Percentiles rank a stretch among this genome's conserved stretches.
Evolutionary conservation across 1,140 invertebrate genomes (phyloP).

Genomic region (Atta colombica): DNA sequence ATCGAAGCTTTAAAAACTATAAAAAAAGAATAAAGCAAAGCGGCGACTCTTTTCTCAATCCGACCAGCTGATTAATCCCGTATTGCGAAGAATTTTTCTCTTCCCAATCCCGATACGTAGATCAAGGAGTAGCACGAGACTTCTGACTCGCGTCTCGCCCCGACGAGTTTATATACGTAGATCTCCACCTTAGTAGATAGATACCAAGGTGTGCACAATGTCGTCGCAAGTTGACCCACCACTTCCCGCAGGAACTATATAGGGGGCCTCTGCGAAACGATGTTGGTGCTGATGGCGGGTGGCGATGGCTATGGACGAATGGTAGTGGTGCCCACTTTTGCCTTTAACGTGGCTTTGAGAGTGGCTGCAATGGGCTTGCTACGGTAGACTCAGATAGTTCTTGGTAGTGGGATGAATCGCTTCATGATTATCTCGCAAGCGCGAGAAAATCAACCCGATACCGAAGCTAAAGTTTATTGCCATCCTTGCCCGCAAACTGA

Average conservation of each 20-base stretch:
- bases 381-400: too few relatives aligned
- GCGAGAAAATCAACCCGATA: slow-evolving; percentile 40
- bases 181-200: slow-evolving; percentile 81
- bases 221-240: slow-evolving; percentile 74
- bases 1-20: neutral
- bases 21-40: neutral
- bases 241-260: slow-evolving; percentile 73
- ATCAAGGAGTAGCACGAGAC: slow-evolving; percentile 81
- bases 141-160: slow-evolving; percentile 85
- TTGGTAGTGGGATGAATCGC: slow-evolving; percentile 58
- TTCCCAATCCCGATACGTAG: slow-evolving; percentile 75
- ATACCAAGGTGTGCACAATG: slow-evolving; percentile 67
- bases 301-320: slow-evolving; percentile 63
- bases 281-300: slow-evolving; percentile 63
- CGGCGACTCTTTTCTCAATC: neutral
- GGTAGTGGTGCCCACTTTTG: slow-evolving; percentile 73
- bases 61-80: slow-evolving; percentile 16
- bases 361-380: neutral
- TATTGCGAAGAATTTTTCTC: slow-evolving; percentile 25
- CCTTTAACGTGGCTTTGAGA: slow-evolving; percentile 66
- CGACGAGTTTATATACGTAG: slow-evolving; percentile 86
- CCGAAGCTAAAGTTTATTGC: slow-evolving; percentile 45
- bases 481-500: slow-evolving; percentile 15
- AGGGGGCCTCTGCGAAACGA: slow-evolving; percentile 57
- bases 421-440: slow-evolving; percentile 18